These are phyloP conservation scores for Rafetus swinhoei DNA, from an alignment of 2,113 vertebrate genomes.

Conservation along the genomic window DNA sequence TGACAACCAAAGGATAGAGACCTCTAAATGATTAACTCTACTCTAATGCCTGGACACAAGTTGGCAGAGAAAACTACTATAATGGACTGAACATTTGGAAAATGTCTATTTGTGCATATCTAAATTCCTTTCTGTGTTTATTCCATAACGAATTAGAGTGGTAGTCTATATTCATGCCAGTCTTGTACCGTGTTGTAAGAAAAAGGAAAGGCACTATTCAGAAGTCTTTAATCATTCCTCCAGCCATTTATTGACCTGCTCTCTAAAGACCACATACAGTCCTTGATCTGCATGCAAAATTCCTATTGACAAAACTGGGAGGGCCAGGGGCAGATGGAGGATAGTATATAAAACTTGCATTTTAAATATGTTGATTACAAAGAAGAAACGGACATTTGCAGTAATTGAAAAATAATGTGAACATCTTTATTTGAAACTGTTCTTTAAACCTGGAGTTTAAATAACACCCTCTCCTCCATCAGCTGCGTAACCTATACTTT, in stretches of 20 bases:
- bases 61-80: slow-evolving; percentile 66
- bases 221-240: slow-evolving; percentile 77
- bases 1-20: slow-evolving; percentile 66
- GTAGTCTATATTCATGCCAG: slow-evolving; percentile 75
- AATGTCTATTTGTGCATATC: slow-evolving; percentile 62
- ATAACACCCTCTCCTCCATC: slow-evolving; percentile 17
- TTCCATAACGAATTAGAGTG: slow-evolving; percentile 70
- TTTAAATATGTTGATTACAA: slow-evolving; percentile 46
- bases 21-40: slow-evolving; percentile 64
- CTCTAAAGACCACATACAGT: slow-evolving; percentile 73
- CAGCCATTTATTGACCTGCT: slow-evolving; percentile 76
- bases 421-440: slow-evolving; percentile 33
- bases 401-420: slow-evolving; percentile 29
- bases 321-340: slow-evolving; percentile 56
- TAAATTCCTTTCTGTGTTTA: slow-evolving; percentile 69
- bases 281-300: slow-evolving; percentile 74
- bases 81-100: slow-evolving; percentile 70
- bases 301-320: slow-evolving; percentile 70
- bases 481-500: slow-evolving; percentile 53
- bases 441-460: slow-evolving; percentile 47
- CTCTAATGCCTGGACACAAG: slow-evolving; percentile 62
- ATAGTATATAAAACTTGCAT: slow-evolving; percentile 65
- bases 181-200: slow-evolving; percentile 74
- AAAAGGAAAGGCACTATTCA: slow-evolving; percentile 71
- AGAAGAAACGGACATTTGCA: slow-evolving; percentile 9